Evolutionary conservation across 2,113 vertebrate genomes (phyloP), one percentile per base, ranked within the genome.

Genomic region (Ploceus nigricollis): DNA sequence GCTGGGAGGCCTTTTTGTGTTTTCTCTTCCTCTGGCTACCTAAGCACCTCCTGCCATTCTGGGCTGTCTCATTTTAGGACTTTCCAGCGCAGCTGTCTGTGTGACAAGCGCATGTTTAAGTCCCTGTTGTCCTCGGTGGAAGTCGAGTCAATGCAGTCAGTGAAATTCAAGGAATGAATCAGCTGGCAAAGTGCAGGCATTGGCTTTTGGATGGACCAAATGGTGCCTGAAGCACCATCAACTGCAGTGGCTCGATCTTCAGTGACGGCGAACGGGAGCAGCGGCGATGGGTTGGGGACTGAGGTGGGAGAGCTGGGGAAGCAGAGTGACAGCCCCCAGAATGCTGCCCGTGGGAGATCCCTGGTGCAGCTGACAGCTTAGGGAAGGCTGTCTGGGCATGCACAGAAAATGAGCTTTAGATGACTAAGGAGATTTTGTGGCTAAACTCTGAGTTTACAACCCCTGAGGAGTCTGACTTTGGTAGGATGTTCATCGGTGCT

Each of bases 371-470:
- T 81, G 72, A 77, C 76, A 89, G 89, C 86, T 90, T 73, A 75
- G 56, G 30, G 53, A 53, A 79, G 84, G 75, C 85, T 90, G 69
- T 51, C 57, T 94, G 82, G 69, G 72, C 76, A 56, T 22, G 64
- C 51, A 71, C 19, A 84, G 91, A 80, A 94, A 93, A 92, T 51
- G 66, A 92, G 83, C 76, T 95, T 94, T 95, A 80, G 71, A 37
- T 65, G 82, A 94, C 73, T 91, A 76, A 96, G 90, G 78, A 64
- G 94, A 80, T 95, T 96, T 90, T 50, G 15, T 78, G 80, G 68
- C 81, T 94, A 44, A 88, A 77, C 64, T 76, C 88, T 15, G 66
- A 85, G 66, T 53, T 83, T 94, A 47, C 40, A 81, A 2, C 44
- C 76, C 66, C 80, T 64, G 14, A 81, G 63, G 51, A 64, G 76